phyloP scores from a whole-genome alignment of 1,140 invertebrate genomes.

The Sinella curviseta region DNA sequence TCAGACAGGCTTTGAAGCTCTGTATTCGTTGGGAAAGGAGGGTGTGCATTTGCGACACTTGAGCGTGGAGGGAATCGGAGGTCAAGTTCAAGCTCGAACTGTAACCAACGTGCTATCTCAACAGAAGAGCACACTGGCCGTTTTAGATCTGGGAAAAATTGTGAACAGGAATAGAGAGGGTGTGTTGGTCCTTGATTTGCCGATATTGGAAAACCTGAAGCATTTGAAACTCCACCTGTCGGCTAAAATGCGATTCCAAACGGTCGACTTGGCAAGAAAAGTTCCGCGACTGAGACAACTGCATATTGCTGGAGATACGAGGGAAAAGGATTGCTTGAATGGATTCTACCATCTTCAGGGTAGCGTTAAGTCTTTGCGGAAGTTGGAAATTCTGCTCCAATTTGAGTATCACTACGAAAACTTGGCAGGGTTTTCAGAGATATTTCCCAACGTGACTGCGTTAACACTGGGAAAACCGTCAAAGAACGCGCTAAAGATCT shows the following conservation, averaged over 20 bases:
- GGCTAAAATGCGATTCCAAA: neutral
- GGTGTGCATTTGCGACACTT: neutral
- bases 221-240: neutral
- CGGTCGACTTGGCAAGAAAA: neutral
- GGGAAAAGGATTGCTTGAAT: neutral
- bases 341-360: neutral
- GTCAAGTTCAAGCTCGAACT: neutral
- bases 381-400: neutral
- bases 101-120: neutral
- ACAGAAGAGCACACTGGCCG: neutral
- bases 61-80: neutral
- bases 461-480: slow-evolving; percentile 9
- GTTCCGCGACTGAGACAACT: neutral
- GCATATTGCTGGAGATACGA: neutral
- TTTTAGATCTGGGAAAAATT: slow-evolving; percentile 6
- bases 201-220: neutral
- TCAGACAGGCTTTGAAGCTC: neutral
- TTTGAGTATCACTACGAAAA: neutral
- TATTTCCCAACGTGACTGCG: neutral
- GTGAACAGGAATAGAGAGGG: neutral
- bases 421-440: neutral
- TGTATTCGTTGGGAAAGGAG: neutral
- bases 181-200: neutral
- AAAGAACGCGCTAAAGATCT: neutral
- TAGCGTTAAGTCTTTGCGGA: neutral